Conservation (phyloP, 2,888 invertebrate species). For the Serripes groenlandicus region DNA sequence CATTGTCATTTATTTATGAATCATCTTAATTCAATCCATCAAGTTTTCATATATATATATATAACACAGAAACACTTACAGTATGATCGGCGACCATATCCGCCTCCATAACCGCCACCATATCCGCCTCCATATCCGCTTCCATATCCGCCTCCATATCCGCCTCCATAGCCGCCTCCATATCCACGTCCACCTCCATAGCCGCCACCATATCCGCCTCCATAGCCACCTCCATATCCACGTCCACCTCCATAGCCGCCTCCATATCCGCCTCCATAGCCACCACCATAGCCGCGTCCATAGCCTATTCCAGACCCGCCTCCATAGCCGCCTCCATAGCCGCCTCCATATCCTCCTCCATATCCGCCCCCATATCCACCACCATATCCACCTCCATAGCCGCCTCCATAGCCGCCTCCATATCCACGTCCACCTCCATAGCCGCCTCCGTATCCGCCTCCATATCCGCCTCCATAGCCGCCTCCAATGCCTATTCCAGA, state of each 20-base stretch:
- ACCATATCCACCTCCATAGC: not conserved
- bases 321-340: not conserved
- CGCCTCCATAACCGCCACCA: constrained; percentile 2
- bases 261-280: not conserved
- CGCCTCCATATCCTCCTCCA: not conserved
- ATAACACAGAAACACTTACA: no score
- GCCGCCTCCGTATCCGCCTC: not conserved
- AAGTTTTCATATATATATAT: no score
- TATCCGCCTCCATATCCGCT: constrained; percentile 15
- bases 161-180: constrained; percentile 27
- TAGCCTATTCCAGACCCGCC: not conserved
- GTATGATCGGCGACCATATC: constrained; percentile 11
- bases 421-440: not conserved
- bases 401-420: not conserved
- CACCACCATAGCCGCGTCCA: not conserved
- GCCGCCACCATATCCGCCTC: constrained; percentile 27
- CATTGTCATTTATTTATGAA: no score
- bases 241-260: not conserved
- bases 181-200: constrained; percentile 29
- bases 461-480: not conserved
- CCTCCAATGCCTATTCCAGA: not conserved
- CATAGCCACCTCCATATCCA: constrained; percentile 23
- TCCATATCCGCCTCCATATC: constrained; percentile 28
- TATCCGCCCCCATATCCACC: not conserved
- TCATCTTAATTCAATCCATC: no score